A percentile compares a stretch with the other conserved stretches of the same genome.
phyloP scores from a whole-genome alignment of 2,113 vertebrate species.

The Trogon surrucura region DNA sequence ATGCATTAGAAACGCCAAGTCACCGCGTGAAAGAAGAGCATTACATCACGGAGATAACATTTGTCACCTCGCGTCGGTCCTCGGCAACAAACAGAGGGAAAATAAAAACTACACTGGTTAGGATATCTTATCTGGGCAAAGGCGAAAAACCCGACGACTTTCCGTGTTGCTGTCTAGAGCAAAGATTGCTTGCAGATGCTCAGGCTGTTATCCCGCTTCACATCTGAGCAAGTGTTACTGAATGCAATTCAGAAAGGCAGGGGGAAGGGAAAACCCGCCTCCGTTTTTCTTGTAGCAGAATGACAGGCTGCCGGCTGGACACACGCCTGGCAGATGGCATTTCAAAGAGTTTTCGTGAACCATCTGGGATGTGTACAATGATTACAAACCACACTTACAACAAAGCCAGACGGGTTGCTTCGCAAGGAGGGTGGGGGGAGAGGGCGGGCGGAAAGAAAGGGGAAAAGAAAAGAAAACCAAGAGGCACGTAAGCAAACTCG shows the following conservation, averaged over 20 bases:
- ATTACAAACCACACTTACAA: constrained; percentile 80
- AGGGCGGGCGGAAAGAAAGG: neutral
- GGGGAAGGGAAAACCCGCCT: constrained; percentile 68
- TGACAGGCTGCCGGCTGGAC: constrained; percentile 82
- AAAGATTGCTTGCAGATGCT: constrained; percentile 64
- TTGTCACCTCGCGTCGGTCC: constrained; percentile 14
- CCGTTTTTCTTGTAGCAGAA: constrained; percentile 75
- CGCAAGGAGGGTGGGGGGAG: constrained; percentile 29
- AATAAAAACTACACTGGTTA: neutral
- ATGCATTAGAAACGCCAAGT: neutral
- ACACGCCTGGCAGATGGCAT: constrained; percentile 88
- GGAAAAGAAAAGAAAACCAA: neutral
- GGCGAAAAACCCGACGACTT: constrained; percentile 35
- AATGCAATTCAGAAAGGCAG: constrained; percentile 39
- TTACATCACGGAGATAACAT: constrained; percentile 45
- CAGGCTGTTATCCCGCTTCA: constrained; percentile 31
- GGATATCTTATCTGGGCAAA: constrained; percentile 31
- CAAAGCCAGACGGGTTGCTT: constrained; percentile 80
- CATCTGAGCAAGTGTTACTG: constrained; percentile 59
- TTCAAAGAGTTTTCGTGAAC: constrained; percentile 83
- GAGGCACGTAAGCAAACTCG: constrained; percentile 31
- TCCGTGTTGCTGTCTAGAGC: constrained; percentile 18
- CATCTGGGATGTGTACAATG: constrained; percentile 86
- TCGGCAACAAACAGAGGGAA: neutral
- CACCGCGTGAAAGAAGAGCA: neutral